Conservation (phyloP, 2,113 vertebrate genomes). For the Heterochromis multidens region DNA sequence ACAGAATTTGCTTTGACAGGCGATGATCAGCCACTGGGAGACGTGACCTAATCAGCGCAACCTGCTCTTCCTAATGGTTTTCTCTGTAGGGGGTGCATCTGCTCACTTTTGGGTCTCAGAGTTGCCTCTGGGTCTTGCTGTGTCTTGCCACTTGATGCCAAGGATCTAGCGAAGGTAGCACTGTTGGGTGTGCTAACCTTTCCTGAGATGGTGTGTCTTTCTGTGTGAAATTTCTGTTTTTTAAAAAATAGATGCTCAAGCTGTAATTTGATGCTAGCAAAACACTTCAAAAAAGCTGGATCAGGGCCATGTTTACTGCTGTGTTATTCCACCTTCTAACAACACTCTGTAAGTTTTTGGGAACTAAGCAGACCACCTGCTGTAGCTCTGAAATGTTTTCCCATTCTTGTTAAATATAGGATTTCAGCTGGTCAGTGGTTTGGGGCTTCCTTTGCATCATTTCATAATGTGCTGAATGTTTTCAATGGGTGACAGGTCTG, state of each 20-base stretch:
- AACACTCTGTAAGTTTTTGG: neutral
- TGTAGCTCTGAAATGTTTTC: neutral
- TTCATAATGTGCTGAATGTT: neutral
- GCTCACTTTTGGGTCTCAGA: too few relatives aligned
- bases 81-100: neutral
- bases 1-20: neutral
- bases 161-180: rapidly evolving
- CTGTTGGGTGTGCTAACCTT: neutral
- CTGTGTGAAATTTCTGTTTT: rapidly evolving
- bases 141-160: neutral
- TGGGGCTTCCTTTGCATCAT: neutral
- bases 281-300: neutral
- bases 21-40: neutral
- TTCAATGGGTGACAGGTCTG: neutral
- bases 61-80: neutral
- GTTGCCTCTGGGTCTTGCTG: neutral
- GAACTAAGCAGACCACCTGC: neutral
- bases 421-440: neutral
- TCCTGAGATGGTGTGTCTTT: neutral
- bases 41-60: neutral
- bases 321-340: neutral
- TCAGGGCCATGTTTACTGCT: neutral
- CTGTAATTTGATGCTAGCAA: neutral
- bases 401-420: too few relatives aligned
- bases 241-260: neutral